These are phyloP conservation scores for Megaceryle torquata DNA, from an alignment of 2,113 vertebrate genomes.

Conservation along the genomic window DNA sequence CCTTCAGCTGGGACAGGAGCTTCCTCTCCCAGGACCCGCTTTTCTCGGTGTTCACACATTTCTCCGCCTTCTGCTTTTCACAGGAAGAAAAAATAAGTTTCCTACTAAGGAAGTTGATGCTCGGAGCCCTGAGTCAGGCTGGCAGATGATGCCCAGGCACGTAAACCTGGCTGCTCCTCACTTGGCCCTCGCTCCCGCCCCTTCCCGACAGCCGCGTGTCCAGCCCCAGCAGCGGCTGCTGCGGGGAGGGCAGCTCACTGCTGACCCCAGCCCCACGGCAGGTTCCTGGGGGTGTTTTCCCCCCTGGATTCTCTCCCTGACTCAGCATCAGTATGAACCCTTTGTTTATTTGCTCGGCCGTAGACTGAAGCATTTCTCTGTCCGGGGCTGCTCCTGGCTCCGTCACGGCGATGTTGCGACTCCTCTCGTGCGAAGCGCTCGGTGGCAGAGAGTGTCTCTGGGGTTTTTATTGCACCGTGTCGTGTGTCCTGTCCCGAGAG, in stretches of 20 bases:
- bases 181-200: background rate
- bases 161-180: background rate
- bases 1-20: background rate
- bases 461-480: accelerated
- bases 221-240: accelerated
- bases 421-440: background rate
- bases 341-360: accelerated
- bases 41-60: background rate
- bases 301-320: background rate
- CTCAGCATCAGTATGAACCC: accelerated
- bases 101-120: background rate
- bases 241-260: background rate
- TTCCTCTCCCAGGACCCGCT: background rate
- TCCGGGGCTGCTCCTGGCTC: background rate
- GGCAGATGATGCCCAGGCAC: background rate
- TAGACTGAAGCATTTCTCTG: background rate
- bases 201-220: accelerated
- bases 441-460: accelerated
- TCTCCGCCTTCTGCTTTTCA: slow-evolving; percentile 37
- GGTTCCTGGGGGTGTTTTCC: accelerated
- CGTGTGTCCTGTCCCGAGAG: accelerated
- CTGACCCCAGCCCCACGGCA: background rate
- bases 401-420: background rate
- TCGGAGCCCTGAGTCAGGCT: background rate
- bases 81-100: slow-evolving; percentile 62